Evolutionary conservation across 1,140 invertebrate genomes (phyloP).

Genomic region (Augochlora pura): DNA sequence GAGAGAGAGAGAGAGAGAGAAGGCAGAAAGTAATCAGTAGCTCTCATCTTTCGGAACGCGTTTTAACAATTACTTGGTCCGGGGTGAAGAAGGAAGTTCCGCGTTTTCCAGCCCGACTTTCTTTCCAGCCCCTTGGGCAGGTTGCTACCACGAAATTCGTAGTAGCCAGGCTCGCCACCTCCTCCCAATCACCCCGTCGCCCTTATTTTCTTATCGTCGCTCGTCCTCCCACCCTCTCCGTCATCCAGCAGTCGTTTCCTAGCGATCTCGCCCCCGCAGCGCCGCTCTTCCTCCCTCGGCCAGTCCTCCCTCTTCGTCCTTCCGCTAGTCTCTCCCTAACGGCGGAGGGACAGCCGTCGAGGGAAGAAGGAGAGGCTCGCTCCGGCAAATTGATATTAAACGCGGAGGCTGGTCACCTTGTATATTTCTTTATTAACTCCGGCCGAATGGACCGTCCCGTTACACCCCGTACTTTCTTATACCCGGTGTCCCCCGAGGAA

Average conservation of each 20-base stretch:
- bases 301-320: not conserved
- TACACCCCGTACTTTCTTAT: constrained; percentile 46
- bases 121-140: constrained; percentile 51
- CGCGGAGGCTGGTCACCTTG: constrained; percentile 75
- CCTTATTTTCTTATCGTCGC: constrained; percentile 64
- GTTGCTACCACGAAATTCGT: constrained; percentile 63
- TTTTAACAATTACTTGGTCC: constrained; percentile 63
- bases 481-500: constrained; percentile 3
- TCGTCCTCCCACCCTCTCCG: constrained; percentile 45
- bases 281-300: too few species aligned
- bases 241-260: constrained; percentile 48
- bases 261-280: not conserved
- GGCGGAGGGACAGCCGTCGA: constrained; percentile 46
- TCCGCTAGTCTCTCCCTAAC: constrained; percentile 37
- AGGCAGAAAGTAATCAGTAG: constrained; percentile 54
- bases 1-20: not conserved
- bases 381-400: constrained; percentile 78
- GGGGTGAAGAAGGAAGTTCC: constrained; percentile 22
- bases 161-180: constrained; percentile 54
- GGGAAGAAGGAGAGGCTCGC: constrained; percentile 57
- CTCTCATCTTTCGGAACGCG: constrained; percentile 54
- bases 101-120: constrained; percentile 51
- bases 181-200: constrained; percentile 59
- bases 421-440: constrained; percentile 76
- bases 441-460: constrained; percentile 53